phyloP scores from a whole-genome alignment of 23 tunicate species.

The Clavelina lepadiformis region DNA sequence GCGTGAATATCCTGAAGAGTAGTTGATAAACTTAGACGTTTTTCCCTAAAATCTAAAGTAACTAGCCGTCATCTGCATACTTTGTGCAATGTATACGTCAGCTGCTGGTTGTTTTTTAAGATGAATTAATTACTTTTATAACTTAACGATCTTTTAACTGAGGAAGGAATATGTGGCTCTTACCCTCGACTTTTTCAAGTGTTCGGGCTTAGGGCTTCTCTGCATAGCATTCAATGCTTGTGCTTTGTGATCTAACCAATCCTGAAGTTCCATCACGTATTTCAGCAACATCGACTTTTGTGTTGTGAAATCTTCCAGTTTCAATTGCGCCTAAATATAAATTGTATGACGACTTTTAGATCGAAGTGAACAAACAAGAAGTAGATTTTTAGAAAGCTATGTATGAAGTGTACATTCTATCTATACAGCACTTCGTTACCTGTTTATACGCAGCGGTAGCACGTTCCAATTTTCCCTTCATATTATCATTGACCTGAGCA shows the following conservation, averaged over 20 bases:
- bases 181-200: conserved; percentile 67
- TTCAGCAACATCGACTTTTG: conserved; percentile 55
- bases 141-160: too few species aligned
- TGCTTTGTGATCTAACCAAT: conserved; percentile 73
- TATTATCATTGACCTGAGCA: conserved; percentile 73
- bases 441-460: conserved; percentile 57
- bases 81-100: too few species aligned
- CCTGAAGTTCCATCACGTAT: conserved; percentile 60
- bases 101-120: too few species aligned
- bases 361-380: neutral
- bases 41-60: too few species aligned
- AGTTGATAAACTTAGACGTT: too few species aligned
- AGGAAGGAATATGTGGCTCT: neutral
- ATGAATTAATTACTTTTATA: too few species aligned
- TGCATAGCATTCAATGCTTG: conserved; percentile 24
- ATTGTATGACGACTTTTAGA: too few species aligned
- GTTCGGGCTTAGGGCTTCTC: conserved; percentile 39
- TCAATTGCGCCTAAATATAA: conserved; percentile 40
- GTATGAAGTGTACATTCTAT: too few species aligned
- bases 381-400: neutral
- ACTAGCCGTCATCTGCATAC: too few species aligned
- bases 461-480: conserved; percentile 65
- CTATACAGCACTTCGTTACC: too few species aligned
- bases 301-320: conserved; percentile 62
- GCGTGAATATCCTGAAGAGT: conserved; percentile 68